phyloP scores from a whole-genome alignment of 2,113 vertebrate genomes.

The Stercorarius parasiticus region DNA sequence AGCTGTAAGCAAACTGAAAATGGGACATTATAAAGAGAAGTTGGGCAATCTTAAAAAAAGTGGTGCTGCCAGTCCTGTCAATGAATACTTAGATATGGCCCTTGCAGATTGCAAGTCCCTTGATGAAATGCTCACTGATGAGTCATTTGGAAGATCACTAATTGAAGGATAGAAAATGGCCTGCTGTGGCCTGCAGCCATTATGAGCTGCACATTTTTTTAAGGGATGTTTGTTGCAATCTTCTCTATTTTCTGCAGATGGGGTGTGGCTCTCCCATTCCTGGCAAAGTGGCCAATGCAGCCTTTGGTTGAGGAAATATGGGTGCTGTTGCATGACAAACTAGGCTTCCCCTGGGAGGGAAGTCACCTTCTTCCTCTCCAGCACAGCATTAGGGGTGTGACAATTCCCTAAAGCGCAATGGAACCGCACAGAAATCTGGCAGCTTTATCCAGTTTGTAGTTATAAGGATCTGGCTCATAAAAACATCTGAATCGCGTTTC shows the following conservation, averaged over 20 bases:
- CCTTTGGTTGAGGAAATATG: slow-evolving; percentile 25
- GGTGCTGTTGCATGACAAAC: background rate
- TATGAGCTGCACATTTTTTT: slow-evolving; percentile 31
- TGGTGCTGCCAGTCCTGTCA: slow-evolving; percentile 56
- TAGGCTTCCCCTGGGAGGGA: background rate
- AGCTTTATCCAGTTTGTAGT: background rate
- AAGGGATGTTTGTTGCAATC: slow-evolving; percentile 44
- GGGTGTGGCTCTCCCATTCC: slow-evolving; percentile 35
- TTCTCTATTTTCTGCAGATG: slow-evolving; percentile 19
- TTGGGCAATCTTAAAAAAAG: slow-evolving; percentile 44
- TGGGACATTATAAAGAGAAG: slow-evolving; percentile 26
- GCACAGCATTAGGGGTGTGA: background rate
- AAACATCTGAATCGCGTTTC: background rate
- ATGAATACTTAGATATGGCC: slow-evolving; percentile 35
- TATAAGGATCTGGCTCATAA: background rate
- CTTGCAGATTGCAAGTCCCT: slow-evolving; percentile 35
- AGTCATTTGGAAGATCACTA: slow-evolving; percentile 46
- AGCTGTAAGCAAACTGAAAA: slow-evolving; percentile 37
- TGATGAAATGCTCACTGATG: slow-evolving; percentile 30
- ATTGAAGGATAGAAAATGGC: slow-evolving; percentile 48
- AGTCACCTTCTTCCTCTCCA: background rate
- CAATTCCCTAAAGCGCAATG: background rate
- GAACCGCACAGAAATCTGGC: background rate
- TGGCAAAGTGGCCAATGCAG: slow-evolving; percentile 20
- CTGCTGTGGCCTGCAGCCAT: slow-evolving; percentile 30